Evolutionary conservation across 2,888 invertebrate species (phyloP).

Genomic region (Andrena dorsata): DNA sequence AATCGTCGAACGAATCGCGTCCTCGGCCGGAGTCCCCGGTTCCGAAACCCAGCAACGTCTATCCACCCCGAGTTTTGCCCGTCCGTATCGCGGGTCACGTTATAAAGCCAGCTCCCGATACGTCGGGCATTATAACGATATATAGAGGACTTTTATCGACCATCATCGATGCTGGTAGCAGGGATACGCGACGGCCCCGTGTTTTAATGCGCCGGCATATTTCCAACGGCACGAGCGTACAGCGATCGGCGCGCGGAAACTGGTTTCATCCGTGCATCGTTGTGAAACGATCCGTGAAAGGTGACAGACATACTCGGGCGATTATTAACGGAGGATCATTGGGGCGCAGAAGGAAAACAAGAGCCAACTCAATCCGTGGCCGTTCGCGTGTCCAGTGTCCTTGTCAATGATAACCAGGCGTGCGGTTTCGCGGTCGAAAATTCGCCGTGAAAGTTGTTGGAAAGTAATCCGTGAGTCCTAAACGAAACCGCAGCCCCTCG

Average conservation of each 20-base stretch:
- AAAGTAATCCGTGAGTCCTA: conserved; percentile 8
- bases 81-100: conserved; percentile 31
- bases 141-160: conserved; percentile 55
- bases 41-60: conserved; percentile 40
- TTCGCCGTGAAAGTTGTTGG: conserved; percentile 13
- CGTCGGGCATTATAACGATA: conserved; percentile 44
- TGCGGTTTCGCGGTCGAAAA: conserved; percentile 31
- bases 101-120: conserved; percentile 42
- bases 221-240: conserved; percentile 11
- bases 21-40: conserved; percentile 32
- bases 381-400: conserved; percentile 12
- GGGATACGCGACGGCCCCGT: conserved; percentile 41
- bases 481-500: conserved; percentile 61
- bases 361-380: neutral
- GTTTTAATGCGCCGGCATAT: conserved; percentile 43
- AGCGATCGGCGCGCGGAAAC: conserved; percentile 18
- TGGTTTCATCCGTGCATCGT: conserved; percentile 27
- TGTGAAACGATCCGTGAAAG: neutral
- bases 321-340: too few relatives aligned
- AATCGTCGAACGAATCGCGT: conserved; percentile 17
- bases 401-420: conserved; percentile 27
- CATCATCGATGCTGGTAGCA: conserved; percentile 44
- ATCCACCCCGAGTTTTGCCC: conserved; percentile 22
- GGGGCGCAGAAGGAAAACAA: neutral
- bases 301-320: neutral